These are phyloP conservation scores for Sympetrum striolatum DNA, from an alignment of 2,888 invertebrate genomes.

Conservation along the genomic window DNA sequence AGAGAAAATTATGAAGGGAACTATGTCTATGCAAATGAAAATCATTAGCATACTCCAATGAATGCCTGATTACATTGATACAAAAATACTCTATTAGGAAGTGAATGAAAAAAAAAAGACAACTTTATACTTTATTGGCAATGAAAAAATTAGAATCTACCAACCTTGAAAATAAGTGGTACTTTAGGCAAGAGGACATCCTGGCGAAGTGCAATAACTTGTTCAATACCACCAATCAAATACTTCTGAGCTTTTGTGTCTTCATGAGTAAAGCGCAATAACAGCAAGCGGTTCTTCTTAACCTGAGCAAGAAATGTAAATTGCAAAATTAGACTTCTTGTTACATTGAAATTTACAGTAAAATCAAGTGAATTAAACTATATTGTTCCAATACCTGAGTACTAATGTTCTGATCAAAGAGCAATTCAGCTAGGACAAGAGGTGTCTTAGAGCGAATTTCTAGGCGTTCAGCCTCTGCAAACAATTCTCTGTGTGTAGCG, in stretches of 20 bases:
- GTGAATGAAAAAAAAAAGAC: no score
- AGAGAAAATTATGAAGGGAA: no score
- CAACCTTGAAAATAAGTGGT: conserved; percentile 82
- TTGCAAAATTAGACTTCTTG: neutral
- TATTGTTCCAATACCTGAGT: conserved; percentile 58
- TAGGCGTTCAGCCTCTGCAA: conserved; percentile 85
- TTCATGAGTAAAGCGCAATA: conserved; percentile 82
- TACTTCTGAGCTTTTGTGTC: conserved; percentile 88
- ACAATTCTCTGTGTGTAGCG: conserved; percentile 71
- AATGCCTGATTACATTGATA: no score
- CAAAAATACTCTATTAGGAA: no score
- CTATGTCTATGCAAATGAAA: no score
- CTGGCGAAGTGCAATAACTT: conserved; percentile 83
- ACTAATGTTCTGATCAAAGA: conserved; percentile 68
- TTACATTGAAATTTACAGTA: neutral
- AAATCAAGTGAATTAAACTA: conserved; percentile 52
- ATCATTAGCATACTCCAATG: no score
- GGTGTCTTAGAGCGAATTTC: conserved; percentile 95
- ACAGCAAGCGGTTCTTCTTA: conserved; percentile 76
- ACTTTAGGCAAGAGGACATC: conserved; percentile 85
- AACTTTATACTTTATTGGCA: neutral
- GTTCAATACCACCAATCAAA: conserved; percentile 93
- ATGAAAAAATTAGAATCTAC: neutral
- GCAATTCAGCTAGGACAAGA: conserved; percentile 89
- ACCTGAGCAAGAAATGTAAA: conserved; percentile 63